Evolutionary conservation across 2,888 invertebrate genomes (phyloP), one percentile per base, ranked within the genome.

Genomic region (Odontocolon sp.): DNA sequence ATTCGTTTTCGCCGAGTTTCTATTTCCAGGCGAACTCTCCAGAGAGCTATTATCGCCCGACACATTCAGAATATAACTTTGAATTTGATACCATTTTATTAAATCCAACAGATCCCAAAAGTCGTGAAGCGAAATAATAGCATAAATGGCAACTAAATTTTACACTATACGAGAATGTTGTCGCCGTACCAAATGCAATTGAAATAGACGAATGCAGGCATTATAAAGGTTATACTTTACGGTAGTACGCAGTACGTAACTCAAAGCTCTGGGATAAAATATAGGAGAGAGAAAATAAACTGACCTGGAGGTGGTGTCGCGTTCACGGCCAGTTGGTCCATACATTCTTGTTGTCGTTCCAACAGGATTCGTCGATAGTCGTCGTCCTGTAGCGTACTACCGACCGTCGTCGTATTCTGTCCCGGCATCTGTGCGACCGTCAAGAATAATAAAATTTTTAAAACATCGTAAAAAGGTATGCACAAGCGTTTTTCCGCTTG

Each of bases 341-440:
- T 75, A 75, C 88, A 88, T 59, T 87, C 83, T 52, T 83, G 84
- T 64, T 81, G 79, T 42, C 85, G 81, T 57, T 82, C 85, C 52
- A 36, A 9, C 45, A 83, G 56, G 59, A 87, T 86, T 42, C 85
- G 85, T 11, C 64, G 80, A 8, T 84, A 72, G 47, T 87, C 87
- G 36, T 88, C 85, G 31, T 87, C 86, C 36, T 85, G 78, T 18
- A 88, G 78, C 5, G 82, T 87, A 67, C 85, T 88, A 16, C 86
- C 88, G 23, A 82, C 82, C 45, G 88, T 88, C 16, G 88, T 81
- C 42, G 88, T 86, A 8, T 77, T 75, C 16, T 81, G 79, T 36
- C 82, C 83, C 11, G 87, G 85, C 85, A 87, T 85, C 88, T 88
- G 75, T 36, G 33, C 16, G 38, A 57, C 11, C 33, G 42, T 21